Evolutionary conservation across 23 tunicate species (phyloP), one percentile per base, ranked within the genome.

Genomic region (Trididemnum nubilum): DNA sequence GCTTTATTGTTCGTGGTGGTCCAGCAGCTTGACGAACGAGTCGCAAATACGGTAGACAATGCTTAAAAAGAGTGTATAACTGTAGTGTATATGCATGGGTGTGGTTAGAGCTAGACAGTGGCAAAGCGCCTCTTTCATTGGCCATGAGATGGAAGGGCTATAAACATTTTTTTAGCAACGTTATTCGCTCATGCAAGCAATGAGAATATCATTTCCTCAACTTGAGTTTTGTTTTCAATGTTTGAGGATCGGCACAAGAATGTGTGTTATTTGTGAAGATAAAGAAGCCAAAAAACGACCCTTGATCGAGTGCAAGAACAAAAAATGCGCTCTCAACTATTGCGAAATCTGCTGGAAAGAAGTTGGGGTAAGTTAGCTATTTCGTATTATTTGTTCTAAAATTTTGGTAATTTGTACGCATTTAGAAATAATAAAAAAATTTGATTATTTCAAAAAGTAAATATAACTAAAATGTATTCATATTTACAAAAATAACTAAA

Each of bases 251-350:
- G 97, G 97, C 38, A 61, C 35, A 22, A 54, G 25, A 1, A 36
- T 54, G 23, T 91, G 97, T 71, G 35, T 91, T 26, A 91, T 91
- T 33, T 91, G 97, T 57, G 90, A 91, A 69, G 85, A 75, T 0
- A 50, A 79, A n/a, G 97, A 85, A 39, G 39, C 79, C 0, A 2
- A 50, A 32, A 36, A 66, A 25, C 40, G 26, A 2, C 34, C 66
- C 7, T 54, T 84, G 15, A 36, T 76, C 29, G 70, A 52, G 26
- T 90, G 96, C 57, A 71, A 82, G 19, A 76, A 81, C 26, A 33
- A 1, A 18, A 85, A 54, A 36, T 91, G 97, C 37, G 34, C 79
- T 0, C 59, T 85, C 64, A n/a, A 30, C 36, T 91, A 85, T 66
- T 85, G 90, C 63, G 21, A 51, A 21, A 66, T 76, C 1, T 91